Conservation (phyloP, 2,888 invertebrate genomes). For the Agelastica alni region DNA sequence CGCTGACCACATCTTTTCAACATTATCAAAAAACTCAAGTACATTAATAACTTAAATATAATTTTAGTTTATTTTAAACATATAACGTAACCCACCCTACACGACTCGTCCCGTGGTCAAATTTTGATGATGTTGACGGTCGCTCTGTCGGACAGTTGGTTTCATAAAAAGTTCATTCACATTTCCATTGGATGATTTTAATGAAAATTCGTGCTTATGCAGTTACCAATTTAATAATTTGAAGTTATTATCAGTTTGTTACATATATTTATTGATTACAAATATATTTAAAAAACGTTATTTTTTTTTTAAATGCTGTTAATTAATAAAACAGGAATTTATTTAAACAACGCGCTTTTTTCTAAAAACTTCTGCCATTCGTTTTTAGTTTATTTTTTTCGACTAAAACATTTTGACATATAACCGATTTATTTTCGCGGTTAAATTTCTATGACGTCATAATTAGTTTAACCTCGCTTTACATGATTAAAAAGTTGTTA, state of each 20-base stretch:
- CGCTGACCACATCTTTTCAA: constrained; percentile 29
- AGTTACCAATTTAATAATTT: constrained; percentile 1
- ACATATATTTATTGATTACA: neutral
- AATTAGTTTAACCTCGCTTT: no score
- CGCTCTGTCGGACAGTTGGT: constrained; percentile 52
- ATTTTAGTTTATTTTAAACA: constrained; percentile 35
- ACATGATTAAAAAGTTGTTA: no score
- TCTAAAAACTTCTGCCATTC: neutral
- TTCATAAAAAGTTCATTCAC: constrained; percentile 50
- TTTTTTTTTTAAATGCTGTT: constrained; percentile 4
- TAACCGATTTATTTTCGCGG: no score
- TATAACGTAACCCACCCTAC: constrained; percentile 35
- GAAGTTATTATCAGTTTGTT: neutral
- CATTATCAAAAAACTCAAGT: constrained; percentile 28
- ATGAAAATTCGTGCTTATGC: constrained; percentile 22
- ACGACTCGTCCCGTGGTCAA: constrained; percentile 47
- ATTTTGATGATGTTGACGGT: constrained; percentile 55
- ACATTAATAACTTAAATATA: constrained; percentile 42
- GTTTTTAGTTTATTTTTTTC: neutral
- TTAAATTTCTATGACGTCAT: no score
- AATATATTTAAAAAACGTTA: neutral
- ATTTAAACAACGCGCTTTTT: constrained; percentile 16
- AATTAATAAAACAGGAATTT: constrained; percentile 13
- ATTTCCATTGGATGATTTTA: constrained; percentile 39
- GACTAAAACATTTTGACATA: no score